Evolutionary conservation across 1,140 invertebrate species (phyloP).

Genomic region (Zaprionus inermis): DNA sequence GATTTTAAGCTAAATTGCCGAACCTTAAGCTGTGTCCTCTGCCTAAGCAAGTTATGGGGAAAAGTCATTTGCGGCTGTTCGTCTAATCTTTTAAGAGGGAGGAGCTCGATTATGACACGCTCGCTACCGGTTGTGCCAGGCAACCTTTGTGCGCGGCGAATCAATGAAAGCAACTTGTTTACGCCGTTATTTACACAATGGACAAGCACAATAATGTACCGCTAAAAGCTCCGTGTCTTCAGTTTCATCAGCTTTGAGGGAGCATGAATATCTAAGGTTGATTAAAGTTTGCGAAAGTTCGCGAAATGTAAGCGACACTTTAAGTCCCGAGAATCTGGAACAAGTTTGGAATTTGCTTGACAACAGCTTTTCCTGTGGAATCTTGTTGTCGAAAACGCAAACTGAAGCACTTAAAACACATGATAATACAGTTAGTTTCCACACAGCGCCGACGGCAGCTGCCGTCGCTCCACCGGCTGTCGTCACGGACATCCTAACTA

Average conservation of each 20-base stretch:
- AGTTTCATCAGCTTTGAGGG: not conserved
- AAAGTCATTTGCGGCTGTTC: not conserved
- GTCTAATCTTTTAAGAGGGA: not conserved
- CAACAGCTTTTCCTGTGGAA: not conserved
- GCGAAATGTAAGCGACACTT: not conserved
- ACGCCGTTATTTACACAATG: not conserved
- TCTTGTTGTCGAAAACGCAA: not conserved
- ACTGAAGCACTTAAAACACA: conserved; percentile 25
- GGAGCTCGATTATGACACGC: not conserved
- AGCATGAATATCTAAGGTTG: not conserved
- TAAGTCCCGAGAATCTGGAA: not conserved
- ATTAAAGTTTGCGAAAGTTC: not conserved
- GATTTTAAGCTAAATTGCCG: not conserved
- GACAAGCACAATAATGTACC: not conserved
- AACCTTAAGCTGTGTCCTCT: not conserved
- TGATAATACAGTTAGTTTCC: conserved; percentile 31
- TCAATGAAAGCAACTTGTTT: conserved; percentile 7
- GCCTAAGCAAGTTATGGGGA: not conserved
- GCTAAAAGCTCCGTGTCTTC: not conserved
- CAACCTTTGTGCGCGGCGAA: not conserved
- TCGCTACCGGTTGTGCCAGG: not conserved
- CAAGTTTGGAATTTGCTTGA: not conserved
- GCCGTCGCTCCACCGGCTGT: conserved; percentile 26
- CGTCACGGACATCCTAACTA: conserved; percentile 5
- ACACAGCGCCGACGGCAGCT: not conserved